A percentile compares a stretch with the other conserved stretches of the same genome.
Conservation (phyloP, 2,113 vertebrate genomes). For the Mirounga angustirostris region DNA sequence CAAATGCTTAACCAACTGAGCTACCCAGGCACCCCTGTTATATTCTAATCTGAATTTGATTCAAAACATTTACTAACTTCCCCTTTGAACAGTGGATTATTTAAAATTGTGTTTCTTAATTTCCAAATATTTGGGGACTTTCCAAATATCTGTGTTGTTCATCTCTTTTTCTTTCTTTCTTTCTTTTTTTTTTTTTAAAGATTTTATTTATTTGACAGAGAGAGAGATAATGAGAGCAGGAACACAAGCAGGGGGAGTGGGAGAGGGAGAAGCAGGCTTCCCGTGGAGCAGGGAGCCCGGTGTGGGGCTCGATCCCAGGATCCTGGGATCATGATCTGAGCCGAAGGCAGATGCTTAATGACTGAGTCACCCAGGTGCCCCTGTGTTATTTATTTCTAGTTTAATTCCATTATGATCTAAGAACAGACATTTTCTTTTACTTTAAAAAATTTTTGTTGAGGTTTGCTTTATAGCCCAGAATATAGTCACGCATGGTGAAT, state of each 20-base stretch:
- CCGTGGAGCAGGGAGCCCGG: too few relatives aligned
- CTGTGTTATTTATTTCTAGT: not conserved
- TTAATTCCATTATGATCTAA: conserved; percentile 7
- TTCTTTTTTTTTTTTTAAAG: too few relatives aligned
- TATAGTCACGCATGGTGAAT: not conserved
- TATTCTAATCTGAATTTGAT: conserved; percentile 11
- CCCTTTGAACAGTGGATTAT: not conserved
- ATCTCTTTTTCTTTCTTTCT: not conserved
- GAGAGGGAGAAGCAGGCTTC: too few relatives aligned
- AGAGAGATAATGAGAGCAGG: too few relatives aligned
- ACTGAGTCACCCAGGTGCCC: too few relatives aligned
- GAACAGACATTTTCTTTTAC: not conserved
- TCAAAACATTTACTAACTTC: not conserved
- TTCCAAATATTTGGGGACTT: not conserved
- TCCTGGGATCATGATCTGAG: too few relatives aligned
- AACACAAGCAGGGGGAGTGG: too few relatives aligned
- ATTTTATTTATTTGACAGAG: too few relatives aligned
- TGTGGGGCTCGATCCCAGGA: too few relatives aligned
- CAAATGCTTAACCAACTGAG: not conserved
- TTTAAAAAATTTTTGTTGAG: not conserved
- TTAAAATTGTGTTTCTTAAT: conserved; percentile 26
- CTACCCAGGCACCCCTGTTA: not conserved
- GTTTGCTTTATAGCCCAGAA: not conserved
- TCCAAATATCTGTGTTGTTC: not conserved
- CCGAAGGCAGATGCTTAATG: too few relatives aligned